These are phyloP conservation scores for Micropterix aruncella DNA, from an alignment of 2,888 invertebrate species.

Conservation along the genomic window DNA sequence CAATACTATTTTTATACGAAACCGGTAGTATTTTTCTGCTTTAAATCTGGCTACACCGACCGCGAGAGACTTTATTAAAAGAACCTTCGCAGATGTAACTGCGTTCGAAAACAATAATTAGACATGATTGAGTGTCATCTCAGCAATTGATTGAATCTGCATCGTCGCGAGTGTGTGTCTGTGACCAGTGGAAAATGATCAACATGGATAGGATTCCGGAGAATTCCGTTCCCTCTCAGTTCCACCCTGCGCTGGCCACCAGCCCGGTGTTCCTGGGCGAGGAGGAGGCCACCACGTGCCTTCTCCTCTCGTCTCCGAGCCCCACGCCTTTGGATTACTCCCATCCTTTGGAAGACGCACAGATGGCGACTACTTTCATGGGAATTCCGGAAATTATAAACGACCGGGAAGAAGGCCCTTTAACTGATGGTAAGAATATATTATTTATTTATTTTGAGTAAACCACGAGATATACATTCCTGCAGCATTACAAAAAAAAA, in stretches of 20 bases:
- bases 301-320: slow-evolving; percentile 45
- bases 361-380: not conserved
- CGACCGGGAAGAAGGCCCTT: not conserved
- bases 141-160: not conserved
- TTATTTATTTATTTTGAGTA: no score
- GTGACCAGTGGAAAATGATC: not conserved
- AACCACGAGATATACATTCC: no score
- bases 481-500: no score
- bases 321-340: slow-evolving; percentile 43
- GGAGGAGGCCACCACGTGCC: slow-evolving; percentile 52
- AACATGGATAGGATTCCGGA: not conserved
- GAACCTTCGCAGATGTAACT: not conserved
- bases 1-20: no score
- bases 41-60: no score
- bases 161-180: not conserved
- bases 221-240: not conserved
- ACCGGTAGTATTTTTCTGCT: no score
- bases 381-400: not conserved
- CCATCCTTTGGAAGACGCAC: slow-evolving; percentile 37
- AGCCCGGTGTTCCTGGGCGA: slow-evolving; percentile 22
- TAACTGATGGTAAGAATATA: not conserved
- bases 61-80: not conserved
- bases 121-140: no score
- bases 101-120: not conserved
- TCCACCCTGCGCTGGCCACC: not conserved